phyloP scores from a whole-genome alignment of 2,888 invertebrate genomes.

The Lobophora halterata region DNA sequence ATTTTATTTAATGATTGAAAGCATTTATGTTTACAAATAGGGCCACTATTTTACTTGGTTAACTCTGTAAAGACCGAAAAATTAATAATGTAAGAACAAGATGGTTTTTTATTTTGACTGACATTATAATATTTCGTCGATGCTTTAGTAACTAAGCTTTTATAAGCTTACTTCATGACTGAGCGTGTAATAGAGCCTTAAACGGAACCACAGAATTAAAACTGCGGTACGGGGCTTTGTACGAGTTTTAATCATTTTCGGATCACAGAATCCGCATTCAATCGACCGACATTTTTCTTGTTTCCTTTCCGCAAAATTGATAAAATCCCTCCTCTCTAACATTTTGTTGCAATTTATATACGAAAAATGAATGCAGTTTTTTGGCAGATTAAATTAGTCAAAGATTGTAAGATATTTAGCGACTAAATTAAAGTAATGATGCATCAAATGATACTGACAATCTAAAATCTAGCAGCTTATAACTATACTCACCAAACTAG shows the following conservation, averaged over 20 bases:
- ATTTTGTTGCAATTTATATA: constrained; percentile 44
- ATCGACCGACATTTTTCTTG: constrained; percentile 25
- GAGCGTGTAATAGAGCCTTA: too few species aligned
- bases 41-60: too few species aligned
- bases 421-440: constrained; percentile 22
- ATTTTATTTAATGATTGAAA: too few species aligned
- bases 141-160: too few species aligned
- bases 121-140: too few species aligned
- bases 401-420: constrained; percentile 23
- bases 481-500: too few species aligned
- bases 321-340: constrained; percentile 25
- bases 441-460: constrained; percentile 23
- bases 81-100: too few species aligned
- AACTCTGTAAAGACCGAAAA: too few species aligned
- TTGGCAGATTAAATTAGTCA: constrained; percentile 37
- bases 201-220: constrained; percentile 5
- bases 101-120: too few species aligned
- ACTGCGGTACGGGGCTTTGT: constrained; percentile 16
- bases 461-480: too few species aligned
- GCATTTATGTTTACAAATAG: too few species aligned
- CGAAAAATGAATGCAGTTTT: constrained; percentile 40
- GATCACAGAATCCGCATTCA: constrained; percentile 26
- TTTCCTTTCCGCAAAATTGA: constrained; percentile 35
- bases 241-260: constrained; percentile 21
- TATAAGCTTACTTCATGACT: too few species aligned